Evolutionary conservation across 1,140 invertebrate species (phyloP), one percentile per base, ranked within the genome.

Genomic region (Ooceraea biroi): DNA sequence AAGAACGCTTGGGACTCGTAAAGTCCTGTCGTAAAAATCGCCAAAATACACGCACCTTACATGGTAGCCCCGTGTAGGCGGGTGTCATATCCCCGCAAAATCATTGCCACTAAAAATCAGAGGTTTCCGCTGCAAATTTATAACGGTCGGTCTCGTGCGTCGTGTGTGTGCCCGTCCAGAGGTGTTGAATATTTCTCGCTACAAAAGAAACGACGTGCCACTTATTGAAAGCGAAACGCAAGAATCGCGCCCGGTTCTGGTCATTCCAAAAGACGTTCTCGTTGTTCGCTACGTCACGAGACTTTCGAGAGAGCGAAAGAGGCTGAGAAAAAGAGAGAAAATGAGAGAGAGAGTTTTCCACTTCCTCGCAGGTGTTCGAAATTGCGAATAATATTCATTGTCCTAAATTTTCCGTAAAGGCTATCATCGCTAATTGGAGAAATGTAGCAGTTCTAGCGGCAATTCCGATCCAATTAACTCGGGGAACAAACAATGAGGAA

Each of bases 31-130:
- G 83, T 89, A 89, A 89, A 90, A 85, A 90, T 90, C 89, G 76
- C 89, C 88, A 90, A 90, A 90, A 90, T 90, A 89, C 85, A 88
- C 86, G 88, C 88, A 84, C 89, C 89, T 84, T 88, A 90, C 71
- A 90, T 87, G 88, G 88, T 82, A 84, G 86, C 73, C n/a, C 74
- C 52, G 84, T 84, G 89, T 90, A 82, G 89, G 89, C 88, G 89
- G 66, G 82, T 90, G 89, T 90, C 89, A 90, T 90, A 90, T 90
- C 84, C 68, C 72, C 50, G 88, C 72, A 88, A 90, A 90, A 90
- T 90, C 88, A 90, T 90, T 84, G 89, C 88, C 88, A 88, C 88
- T 90, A 90, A 90, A 90, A 90, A 90, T 90, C 85, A 72, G 83
- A 69, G 85, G 88, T 89, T 89, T 86, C 84, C 87, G 58, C 44